Evolutionary conservation across 30 jellyfish, hydroid and myxozoan genomes (phyloP).

Genomic region (Sanderia malayensis): DNA sequence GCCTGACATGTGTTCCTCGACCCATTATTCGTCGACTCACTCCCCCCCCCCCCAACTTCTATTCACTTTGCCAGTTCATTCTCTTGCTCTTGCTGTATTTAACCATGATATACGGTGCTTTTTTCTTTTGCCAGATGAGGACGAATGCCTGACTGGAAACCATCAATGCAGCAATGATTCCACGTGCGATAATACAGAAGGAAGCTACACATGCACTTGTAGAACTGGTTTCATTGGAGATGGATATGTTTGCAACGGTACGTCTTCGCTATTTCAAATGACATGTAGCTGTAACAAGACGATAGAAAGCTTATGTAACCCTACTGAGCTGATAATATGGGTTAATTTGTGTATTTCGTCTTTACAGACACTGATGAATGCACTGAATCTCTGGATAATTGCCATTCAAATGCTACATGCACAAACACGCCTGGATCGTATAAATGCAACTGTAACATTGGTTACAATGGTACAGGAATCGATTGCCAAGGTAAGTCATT

Average conservation of each 20-base stretch:
- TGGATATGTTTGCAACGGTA: constrained; percentile 30
- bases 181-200: constrained; percentile 27
- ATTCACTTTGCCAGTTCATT: no score
- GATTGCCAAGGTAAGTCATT: not conserved
- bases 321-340: no score
- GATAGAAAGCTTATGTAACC: no score
- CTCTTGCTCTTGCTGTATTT: no score
- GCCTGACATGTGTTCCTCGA: no score
- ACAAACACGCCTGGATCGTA: not conserved
- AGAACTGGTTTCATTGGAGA: constrained; percentile 39
- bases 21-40: no score
- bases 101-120: no score
- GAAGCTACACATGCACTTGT: constrained; percentile 41
- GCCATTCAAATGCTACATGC: constrained; percentile 15
- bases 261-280: not conserved
- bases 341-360: no score
- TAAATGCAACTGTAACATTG: constrained; percentile 42
- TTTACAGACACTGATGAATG: constrained; percentile 27
- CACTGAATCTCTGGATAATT: not conserved
- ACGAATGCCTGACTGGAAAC: constrained; percentile 36
- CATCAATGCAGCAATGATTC: constrained; percentile 16
- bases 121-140: constrained; percentile 16
- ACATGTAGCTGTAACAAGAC: no score
- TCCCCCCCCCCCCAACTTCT: no score
- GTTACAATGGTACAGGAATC: constrained; percentile 42